These are phyloP conservation scores for Cherax destructor DNA, from an alignment of 1,140 invertebrate genomes.

Conservation along the genomic window DNA sequence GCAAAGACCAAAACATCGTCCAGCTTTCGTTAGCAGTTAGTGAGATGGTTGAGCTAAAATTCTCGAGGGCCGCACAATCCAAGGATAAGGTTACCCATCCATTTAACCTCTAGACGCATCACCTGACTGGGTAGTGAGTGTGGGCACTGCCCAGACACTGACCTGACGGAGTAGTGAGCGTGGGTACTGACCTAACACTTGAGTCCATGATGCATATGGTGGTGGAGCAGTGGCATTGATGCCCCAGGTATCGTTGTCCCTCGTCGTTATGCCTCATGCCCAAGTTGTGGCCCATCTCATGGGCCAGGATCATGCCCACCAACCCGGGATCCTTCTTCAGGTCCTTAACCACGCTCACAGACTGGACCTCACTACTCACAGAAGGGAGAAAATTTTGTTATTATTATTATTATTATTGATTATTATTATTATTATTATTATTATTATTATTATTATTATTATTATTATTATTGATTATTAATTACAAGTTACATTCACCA, in stretches of 20 bases:
- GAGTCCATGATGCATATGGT: slow-evolving; percentile 94
- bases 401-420: no score
- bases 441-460: no score
- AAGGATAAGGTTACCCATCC: no score
- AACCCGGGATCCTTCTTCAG: slow-evolving; percentile 74
- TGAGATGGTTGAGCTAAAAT: no score
- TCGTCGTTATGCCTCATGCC: slow-evolving; percentile 97
- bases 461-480: no score
- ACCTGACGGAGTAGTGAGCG: background rate
- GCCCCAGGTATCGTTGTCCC: background rate
- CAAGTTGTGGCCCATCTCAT: slow-evolving; percentile 99
- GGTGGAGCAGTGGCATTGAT: slow-evolving; percentile 86
- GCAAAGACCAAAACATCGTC: no score
- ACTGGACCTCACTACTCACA: background rate
- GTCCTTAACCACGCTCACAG: slow-evolving; percentile 19
- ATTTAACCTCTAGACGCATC: no score
- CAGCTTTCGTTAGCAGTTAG: no score
- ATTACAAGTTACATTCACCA: no score
- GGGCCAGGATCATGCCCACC: slow-evolving; percentile 96
- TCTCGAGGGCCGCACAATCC: no score
- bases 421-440: no score
- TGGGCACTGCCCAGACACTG: background rate
- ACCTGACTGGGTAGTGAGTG: background rate
- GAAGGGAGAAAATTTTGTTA: no score
- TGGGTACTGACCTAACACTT: slow-evolving; percentile 10